Conservation (phyloP, 2,113 vertebrate genomes). For the Numida meleagris region DNA sequence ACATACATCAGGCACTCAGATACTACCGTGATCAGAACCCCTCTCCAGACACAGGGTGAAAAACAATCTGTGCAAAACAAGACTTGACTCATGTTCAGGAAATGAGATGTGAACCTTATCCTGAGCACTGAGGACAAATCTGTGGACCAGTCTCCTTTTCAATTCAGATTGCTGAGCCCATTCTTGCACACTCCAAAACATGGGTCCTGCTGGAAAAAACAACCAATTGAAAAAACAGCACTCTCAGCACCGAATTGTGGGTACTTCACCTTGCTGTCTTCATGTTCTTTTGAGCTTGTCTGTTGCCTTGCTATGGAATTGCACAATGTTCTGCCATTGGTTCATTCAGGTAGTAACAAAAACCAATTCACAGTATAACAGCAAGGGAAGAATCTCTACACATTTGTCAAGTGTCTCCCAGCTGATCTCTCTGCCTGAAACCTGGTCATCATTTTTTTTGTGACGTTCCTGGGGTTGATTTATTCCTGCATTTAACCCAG, state of each 20-base stretch:
- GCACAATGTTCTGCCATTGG: neutral
- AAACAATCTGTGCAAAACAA: neutral
- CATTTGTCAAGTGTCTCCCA: neutral
- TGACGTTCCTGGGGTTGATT: neutral
- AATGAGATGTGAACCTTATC: neutral
- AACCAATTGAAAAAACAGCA: neutral
- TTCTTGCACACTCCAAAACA: neutral
- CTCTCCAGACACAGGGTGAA: neutral
- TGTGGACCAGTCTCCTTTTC: neutral
- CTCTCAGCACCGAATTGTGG: neutral
- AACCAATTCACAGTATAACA: neutral
- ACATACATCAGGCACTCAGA: slow-evolving; percentile 7
- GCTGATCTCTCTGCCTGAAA: slow-evolving; percentile 1
- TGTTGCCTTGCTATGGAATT: neutral
- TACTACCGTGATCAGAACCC: slow-evolving; percentile 6
- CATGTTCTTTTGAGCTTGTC: neutral
- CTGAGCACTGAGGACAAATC: neutral
- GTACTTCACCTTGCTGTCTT: neutral
- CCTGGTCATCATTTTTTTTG: neutral
- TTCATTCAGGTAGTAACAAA: neutral
- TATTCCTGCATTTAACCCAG: neutral
- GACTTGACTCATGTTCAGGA: neutral
- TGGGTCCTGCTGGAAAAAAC: neutral
- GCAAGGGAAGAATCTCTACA: neutral
- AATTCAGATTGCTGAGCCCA: neutral